Percentiles rank a stretch among this genome's conserved stretches.
Conservation (phyloP, 1,140 invertebrate genomes). For the Trichoplusia ni region DNA sequence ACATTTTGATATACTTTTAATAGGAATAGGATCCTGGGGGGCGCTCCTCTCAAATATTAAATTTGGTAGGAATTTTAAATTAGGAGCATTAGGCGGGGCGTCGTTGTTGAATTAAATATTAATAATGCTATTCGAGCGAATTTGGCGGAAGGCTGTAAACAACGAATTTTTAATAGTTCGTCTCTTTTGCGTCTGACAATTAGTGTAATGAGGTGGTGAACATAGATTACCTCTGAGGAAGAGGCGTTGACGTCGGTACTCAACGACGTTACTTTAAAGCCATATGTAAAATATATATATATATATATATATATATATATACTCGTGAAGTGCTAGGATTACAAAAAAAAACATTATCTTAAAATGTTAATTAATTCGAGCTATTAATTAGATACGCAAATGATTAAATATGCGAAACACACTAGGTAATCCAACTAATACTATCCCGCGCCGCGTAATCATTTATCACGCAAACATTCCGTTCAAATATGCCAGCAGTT, state of each 20-base stretch:
- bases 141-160: constrained; percentile 57
- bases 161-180: constrained; percentile 76
- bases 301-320: no score
- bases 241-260: no score
- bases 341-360: no score
- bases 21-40: constrained; percentile 54
- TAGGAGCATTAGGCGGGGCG: constrained; percentile 66
- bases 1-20: constrained; percentile 49
- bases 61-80: constrained; percentile 78
- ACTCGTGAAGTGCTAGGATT: no score
- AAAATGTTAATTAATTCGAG: no score
- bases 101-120: constrained; percentile 74
- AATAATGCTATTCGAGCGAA: constrained; percentile 69
- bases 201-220: constrained; percentile 62
- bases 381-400: no score
- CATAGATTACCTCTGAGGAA: constrained; percentile 45
- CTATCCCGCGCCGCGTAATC: background rate
- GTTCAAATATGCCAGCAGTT: constrained; percentile 4
- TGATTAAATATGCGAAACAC: no score
- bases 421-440: no score
- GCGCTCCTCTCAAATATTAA: constrained; percentile 74
- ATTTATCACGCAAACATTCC: background rate
- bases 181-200: constrained; percentile 60
- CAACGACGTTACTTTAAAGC: no score
- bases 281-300: no score